Conservation (phyloP, 2,113 vertebrate species). For the Atrichornis clamosus region DNA sequence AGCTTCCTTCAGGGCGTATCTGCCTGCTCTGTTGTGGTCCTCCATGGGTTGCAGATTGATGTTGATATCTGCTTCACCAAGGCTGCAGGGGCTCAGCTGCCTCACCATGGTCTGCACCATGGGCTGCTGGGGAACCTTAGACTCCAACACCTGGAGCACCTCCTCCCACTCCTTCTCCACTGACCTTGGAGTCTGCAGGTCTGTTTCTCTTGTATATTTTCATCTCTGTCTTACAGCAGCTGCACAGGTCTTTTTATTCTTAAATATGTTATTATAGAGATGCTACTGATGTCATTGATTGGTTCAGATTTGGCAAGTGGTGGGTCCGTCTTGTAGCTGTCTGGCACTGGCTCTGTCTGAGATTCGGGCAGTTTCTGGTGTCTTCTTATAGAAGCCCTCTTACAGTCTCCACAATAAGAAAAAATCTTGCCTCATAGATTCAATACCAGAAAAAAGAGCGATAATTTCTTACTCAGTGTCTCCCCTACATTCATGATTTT, state of each 20-base stretch:
- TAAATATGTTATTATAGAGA: not conserved
- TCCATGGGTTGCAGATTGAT: not conserved
- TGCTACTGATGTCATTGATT: not conserved
- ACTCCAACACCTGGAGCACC: fast-evolving
- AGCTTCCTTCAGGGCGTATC: not conserved
- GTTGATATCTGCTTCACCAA: too few relatives aligned
- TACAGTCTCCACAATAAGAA: not conserved
- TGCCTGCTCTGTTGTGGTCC: not conserved
- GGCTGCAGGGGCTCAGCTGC: not conserved
- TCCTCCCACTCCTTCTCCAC: not conserved
- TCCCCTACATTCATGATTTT: not conserved
- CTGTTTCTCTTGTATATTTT: not conserved
- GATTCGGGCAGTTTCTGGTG: not conserved
- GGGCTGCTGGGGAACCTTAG: not conserved
- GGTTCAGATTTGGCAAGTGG: not conserved
- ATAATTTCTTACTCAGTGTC: not conserved
- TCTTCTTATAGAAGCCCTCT: not conserved
- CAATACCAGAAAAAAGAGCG: not conserved
- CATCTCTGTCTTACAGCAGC: not conserved
- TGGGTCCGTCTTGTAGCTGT: fast-evolving
- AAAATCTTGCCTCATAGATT: not conserved
- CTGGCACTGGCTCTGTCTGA: not conserved
- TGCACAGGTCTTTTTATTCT: not conserved
- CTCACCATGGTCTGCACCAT: fast-evolving
- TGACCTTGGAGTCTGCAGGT: not conserved